Percentiles rank a stretch among this genome's conserved stretches.
These are phyloP conservation scores for Hystrix cristata DNA, from an alignment of 2,113 vertebrate species.

Conservation along the genomic window DNA sequence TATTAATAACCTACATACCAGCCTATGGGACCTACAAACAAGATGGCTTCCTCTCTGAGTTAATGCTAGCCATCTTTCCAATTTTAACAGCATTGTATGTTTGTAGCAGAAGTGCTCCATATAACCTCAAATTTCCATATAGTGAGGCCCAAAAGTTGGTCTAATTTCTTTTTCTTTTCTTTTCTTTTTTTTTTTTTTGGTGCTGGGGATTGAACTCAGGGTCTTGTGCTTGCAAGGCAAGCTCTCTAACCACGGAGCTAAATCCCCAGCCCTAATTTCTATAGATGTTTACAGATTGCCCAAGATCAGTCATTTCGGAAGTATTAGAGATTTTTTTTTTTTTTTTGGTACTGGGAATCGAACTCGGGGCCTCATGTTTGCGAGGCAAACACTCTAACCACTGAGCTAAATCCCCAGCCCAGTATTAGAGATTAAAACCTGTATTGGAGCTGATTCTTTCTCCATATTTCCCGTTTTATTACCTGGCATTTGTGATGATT, in stretches of 20 bases:
- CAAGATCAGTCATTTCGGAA: not conserved
- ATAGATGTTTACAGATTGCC: not conserved
- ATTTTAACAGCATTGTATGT: not conserved
- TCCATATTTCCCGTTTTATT: not conserved
- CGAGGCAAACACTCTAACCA: no score
- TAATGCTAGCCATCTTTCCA: not conserved
- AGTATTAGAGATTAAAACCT: conserved; percentile 1
- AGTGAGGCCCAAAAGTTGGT: not conserved
- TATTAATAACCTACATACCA: not conserved
- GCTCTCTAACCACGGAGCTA: no score
- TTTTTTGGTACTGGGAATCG: no score
- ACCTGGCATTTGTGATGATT: conserved; percentile 40
- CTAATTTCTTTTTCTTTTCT: not conserved
- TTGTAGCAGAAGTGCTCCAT: not conserved
- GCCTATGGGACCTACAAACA: not conserved
- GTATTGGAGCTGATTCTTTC: not conserved
- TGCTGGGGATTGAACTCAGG: no score
- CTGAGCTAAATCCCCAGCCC: no score
- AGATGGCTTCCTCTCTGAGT: not conserved
- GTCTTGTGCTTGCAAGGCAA: no score
- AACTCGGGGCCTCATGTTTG: no score
- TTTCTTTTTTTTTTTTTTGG: no score
- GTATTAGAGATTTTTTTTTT: not conserved
- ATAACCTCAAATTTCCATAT: not conserved
- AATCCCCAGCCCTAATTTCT: not conserved